Base-by-base conservation (phyloP, 2,113 vertebrate species). In the Meles meles region DNA sequence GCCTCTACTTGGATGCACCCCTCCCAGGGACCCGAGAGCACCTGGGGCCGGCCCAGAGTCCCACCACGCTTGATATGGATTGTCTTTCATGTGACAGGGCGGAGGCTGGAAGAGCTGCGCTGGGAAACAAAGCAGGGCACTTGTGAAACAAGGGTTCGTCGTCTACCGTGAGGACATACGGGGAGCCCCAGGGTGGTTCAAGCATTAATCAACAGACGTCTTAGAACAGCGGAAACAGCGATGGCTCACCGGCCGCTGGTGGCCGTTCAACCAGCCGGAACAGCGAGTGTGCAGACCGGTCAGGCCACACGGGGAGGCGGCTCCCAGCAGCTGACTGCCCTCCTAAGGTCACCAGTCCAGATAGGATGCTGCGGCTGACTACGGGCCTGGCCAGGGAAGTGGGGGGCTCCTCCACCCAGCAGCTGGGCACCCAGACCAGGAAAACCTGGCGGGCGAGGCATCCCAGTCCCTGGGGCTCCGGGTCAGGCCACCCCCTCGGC, bases 221-320 rank as follows among this genome's bases (percentile, higher is more conserved):
- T 44, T 7, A 34, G 61, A 52, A n/a, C 1, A 3, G 4, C 21
- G 6, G 20, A 11, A 59, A 15, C 4, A 8, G 57, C 1, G 31
- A 67, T 0, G 25, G 13, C 15, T 2, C 31, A 39, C 55, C 3
- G 3, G 6, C 1, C 1, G 1, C 67, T 4, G 6, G 14, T 4
- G 0, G 17, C 52, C 90, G 0, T 6, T 29, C 47, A 49, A 23
- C 8, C 65, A 31, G 29, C 47, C 37, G 59, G 31, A 65, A 5
- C 21, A 39, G 29, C 39, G 34, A 18, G 29, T 6, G 10, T 0
- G 39, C 42, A 17, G 21, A 21, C 31, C 6, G 44, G 2, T 1
- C 65, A 37, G 6, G 21, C 7, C 25, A 23, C 10, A 12, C 5
- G 1, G 27, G 15, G 1, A 27, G 7, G 57, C 44, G 7, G 17